phyloP scores from a whole-genome alignment of 1,140 invertebrate genomes.

The Drosophila punjabiensis region DNA sequence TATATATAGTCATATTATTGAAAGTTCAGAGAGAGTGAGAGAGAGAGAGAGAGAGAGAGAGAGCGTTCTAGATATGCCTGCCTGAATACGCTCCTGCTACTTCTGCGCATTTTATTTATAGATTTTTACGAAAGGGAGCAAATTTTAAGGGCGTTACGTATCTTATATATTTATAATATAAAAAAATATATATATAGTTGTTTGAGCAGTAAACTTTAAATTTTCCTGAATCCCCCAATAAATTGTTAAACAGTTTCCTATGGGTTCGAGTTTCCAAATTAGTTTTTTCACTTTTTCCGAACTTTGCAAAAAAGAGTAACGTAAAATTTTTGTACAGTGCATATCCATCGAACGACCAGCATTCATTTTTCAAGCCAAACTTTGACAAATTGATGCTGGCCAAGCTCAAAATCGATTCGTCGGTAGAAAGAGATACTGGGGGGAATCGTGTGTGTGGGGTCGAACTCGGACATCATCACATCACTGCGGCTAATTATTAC shows the following conservation, averaged over 20 bases:
- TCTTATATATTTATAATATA: too few relatives aligned
- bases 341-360: constrained; percentile 29
- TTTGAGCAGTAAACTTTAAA: too few relatives aligned
- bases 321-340: background rate
- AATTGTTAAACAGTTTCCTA: background rate
- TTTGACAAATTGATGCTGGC: constrained; percentile 70
- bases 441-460: background rate
- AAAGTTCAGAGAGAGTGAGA: too few relatives aligned
- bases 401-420: constrained; percentile 44
- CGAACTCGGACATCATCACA: constrained; percentile 50
- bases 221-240: background rate
- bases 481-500: constrained; percentile 71
- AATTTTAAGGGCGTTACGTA: too few relatives aligned
- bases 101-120: too few relatives aligned
- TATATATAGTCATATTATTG: too few relatives aligned
- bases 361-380: constrained; percentile 57
- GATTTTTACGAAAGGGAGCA: too few relatives aligned
- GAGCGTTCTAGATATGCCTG: too few relatives aligned
- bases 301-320: too few relatives aligned
- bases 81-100: too few relatives aligned
- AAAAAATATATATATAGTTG: too few relatives aligned
- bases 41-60: too few relatives aligned
- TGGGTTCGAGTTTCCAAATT: background rate
- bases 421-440: background rate
- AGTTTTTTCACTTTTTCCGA: background rate